Percentiles rank a stretch among this genome's conserved stretches.
phyloP scores from a whole-genome alignment of 1,140 invertebrate species.

The Phortica variegata region DNA sequence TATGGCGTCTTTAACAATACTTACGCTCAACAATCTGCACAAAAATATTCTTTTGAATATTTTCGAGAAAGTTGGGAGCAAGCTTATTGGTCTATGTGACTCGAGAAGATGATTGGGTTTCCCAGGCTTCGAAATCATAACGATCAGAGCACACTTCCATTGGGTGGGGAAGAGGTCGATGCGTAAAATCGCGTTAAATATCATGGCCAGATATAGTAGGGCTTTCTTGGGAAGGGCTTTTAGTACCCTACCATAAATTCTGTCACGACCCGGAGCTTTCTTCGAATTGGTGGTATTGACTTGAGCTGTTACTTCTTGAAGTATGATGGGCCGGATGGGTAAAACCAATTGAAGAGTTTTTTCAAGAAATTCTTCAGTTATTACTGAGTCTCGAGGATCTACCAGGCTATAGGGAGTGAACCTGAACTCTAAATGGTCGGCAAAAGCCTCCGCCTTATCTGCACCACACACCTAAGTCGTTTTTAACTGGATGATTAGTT shows the following conservation, averaged over 20 bases:
- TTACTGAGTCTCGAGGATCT: neutral
- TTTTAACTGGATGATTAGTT: neutral
- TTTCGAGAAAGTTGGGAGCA: neutral
- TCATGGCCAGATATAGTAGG: neutral
- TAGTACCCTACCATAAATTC: neutral
- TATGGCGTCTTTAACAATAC: neutral
- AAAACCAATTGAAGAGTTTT: too few species aligned
- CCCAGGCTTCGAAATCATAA: too few species aligned
- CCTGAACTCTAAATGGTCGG: neutral
- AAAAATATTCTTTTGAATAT: neutral
- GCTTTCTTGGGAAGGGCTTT: neutral
- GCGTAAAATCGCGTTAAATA: neutral
- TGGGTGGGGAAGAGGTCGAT: too few species aligned
- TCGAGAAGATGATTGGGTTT: too few species aligned
- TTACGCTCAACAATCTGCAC: neutral
- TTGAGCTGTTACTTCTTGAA: neutral
- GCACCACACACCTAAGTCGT: neutral
- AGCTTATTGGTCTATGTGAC: too few species aligned
- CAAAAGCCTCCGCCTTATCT: constrained; percentile 12
- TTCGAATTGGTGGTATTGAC: neutral
- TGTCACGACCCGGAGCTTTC: constrained; percentile 1
- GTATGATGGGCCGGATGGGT: neutral
- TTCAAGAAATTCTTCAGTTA: too few species aligned
- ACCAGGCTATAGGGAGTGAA: constrained; percentile 1
- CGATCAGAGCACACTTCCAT: too few species aligned